Percentiles rank a stretch among this genome's conserved stretches.
Evolutionary conservation across 2,888 invertebrate species (phyloP).

Genomic region (Parapristionchus giblindavisi): DNA sequence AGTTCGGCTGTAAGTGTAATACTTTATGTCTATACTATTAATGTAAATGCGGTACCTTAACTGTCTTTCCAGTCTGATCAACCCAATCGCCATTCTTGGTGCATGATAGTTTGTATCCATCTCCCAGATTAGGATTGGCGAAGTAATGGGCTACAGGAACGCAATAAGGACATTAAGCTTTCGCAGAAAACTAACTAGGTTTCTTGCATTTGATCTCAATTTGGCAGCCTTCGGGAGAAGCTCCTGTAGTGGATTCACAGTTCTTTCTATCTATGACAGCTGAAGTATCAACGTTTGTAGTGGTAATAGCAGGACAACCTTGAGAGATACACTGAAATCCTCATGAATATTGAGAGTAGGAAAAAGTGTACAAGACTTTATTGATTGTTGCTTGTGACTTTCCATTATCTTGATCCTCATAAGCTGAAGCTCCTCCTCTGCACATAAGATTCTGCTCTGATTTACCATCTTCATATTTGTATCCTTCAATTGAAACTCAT

Average conservation of each 20-base stretch:
- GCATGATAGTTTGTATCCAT: slow-evolving; percentile 24
- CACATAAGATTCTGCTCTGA: slow-evolving; percentile 1
- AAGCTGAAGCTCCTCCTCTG: slow-evolving; percentile 16
- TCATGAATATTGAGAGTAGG: too few species aligned
- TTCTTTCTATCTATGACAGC: slow-evolving; percentile 1
- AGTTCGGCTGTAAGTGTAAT: slow-evolving; percentile 9
- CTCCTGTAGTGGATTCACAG: background rate
- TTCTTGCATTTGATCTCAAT: slow-evolving; percentile 22
- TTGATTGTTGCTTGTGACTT: background rate
- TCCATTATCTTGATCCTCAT: background rate
- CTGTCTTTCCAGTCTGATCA: slow-evolving; percentile 14
- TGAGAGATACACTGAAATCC: slow-evolving; percentile 4
- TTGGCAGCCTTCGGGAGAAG: background rate
- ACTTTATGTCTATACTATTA: background rate
- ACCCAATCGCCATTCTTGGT: slow-evolving; percentile 15
- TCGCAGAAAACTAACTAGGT: slow-evolving; percentile 10
- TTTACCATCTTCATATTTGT: slow-evolving; percentile 11
- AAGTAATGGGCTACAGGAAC: slow-evolving; percentile 20
- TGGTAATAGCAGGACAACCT: slow-evolving; percentile 20
- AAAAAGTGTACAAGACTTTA: background rate
- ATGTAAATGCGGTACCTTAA: slow-evolving; percentile 1
- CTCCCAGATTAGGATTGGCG: slow-evolving; percentile 13
- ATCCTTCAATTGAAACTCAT: background rate
- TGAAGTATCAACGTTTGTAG: slow-evolving; percentile 25
- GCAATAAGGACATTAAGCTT: background rate